These are phyloP conservation scores for Chymomyza caudatula DNA, from an alignment of 2,888 invertebrate species.

Conservation along the genomic window DNA sequence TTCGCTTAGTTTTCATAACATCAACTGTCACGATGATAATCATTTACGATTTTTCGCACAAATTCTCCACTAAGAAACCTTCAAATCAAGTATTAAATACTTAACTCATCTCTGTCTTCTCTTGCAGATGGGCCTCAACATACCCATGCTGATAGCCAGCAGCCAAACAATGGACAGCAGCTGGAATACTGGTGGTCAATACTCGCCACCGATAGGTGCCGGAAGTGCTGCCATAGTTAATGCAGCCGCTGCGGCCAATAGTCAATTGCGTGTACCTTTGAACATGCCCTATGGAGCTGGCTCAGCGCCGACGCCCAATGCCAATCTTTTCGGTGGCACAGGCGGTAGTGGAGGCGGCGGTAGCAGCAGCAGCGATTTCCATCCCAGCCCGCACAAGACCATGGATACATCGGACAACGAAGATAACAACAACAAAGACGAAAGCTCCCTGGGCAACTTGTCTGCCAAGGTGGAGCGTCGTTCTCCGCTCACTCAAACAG, in stretches of 20 bases:
- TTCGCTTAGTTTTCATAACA: too few relatives aligned
- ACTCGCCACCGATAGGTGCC: constrained; percentile 68
- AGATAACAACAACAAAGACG: constrained; percentile 57
- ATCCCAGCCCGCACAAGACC: constrained; percentile 71
- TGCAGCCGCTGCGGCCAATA: constrained; percentile 36
- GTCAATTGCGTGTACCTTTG: constrained; percentile 66
- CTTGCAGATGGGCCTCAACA: constrained; percentile 74
- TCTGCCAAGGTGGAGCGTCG: constrained; percentile 65
- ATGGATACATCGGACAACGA: constrained; percentile 73
- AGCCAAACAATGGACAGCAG: constrained; percentile 69
- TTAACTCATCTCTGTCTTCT: constrained; percentile 5
- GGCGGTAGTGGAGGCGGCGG: constrained; percentile 49
- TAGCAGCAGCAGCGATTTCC: constrained; percentile 74
- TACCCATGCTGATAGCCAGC: constrained; percentile 75
- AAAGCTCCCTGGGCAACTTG: constrained; percentile 50
- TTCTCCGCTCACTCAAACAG: constrained; percentile 46
- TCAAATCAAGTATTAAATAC: too few relatives aligned
- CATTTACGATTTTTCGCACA: too few relatives aligned
- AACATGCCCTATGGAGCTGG: constrained; percentile 60
- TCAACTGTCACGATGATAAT: too few relatives aligned
- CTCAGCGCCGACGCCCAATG: constrained; percentile 25
- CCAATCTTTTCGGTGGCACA: constrained; percentile 21
- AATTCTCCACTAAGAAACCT: too few relatives aligned
- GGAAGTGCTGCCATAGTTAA: constrained; percentile 23
- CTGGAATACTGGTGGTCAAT: constrained; percentile 74